Evolutionary conservation across 2,888 invertebrate species (phyloP).

Genomic region (Entomobrya proxima): DNA sequence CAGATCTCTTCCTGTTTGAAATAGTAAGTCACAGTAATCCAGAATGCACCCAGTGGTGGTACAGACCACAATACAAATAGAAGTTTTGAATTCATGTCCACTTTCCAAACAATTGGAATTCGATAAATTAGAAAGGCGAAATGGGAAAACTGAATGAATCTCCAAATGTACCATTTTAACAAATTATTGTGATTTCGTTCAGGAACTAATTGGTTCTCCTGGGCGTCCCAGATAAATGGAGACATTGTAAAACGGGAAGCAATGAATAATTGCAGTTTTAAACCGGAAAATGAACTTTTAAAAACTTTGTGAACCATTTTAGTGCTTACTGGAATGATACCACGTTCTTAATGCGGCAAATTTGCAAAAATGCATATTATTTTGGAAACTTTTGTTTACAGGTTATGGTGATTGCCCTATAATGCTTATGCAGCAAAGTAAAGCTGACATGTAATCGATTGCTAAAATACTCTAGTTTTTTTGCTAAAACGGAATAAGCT

Average conservation of each 20-base stretch:
- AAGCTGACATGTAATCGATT: too few species aligned
- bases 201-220: background rate
- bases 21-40: background rate
- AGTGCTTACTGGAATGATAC: too few species aligned
- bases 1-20: background rate
- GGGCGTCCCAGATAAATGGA: background rate
- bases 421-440: too few species aligned
- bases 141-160: background rate
- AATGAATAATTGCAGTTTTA: background rate
- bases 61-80: background rate
- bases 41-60: background rate
- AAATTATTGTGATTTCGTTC: background rate
- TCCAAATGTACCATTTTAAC: background rate
- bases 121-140: background rate
- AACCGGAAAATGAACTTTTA: background rate
- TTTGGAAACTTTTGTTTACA: too few species aligned
- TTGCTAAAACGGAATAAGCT: too few species aligned
- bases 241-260: background rate
- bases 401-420: too few species aligned
- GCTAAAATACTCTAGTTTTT: too few species aligned
- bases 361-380: too few species aligned
- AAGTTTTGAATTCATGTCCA: background rate
- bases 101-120: background rate
- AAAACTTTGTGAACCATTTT: too few species aligned
- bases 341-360: too few species aligned